These are phyloP conservation scores for Dicentrarchus labrax DNA, from an alignment of 2,113 vertebrate genomes.

Conservation along the genomic window DNA sequence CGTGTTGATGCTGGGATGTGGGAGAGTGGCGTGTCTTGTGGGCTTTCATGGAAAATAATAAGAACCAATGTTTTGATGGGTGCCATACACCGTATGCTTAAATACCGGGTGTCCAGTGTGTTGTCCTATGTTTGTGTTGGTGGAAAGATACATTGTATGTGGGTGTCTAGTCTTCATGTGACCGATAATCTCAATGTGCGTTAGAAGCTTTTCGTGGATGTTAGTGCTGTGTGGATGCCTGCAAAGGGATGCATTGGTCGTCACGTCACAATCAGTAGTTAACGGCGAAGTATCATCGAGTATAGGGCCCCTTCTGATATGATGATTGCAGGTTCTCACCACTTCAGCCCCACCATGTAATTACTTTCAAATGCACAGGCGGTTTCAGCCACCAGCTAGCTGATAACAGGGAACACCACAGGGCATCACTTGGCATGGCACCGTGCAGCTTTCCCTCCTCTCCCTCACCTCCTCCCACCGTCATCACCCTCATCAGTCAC, in stretches of 20 bases:
- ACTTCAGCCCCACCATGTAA: conserved; percentile 49
- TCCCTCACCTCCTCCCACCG: conserved; percentile 7
- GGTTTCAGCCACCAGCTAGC: conserved; percentile 39
- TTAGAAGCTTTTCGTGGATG: background rate
- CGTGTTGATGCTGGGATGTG: background rate
- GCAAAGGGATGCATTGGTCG: background rate
- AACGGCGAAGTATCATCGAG: conserved; percentile 17
- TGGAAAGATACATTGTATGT: background rate
- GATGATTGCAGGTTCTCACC: conserved; percentile 62
- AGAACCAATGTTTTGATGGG: background rate
- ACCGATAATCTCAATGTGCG: background rate
- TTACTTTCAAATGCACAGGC: conserved; percentile 49
- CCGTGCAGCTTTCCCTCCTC: background rate
- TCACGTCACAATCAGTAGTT: conserved; percentile 30
- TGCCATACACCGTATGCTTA: background rate
- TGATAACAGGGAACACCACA: conserved; percentile 42
- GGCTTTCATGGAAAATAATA: background rate
- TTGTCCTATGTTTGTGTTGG: background rate
- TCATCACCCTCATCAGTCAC: conserved; percentile 33
- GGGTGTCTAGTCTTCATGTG: background rate
- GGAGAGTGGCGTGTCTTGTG: background rate
- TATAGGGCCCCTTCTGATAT: conserved; percentile 37
- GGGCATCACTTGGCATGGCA: conserved; percentile 35
- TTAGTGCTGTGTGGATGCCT: background rate
- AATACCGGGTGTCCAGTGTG: background rate